phyloP scores from a whole-genome alignment of 2,113 vertebrate species.

The Athene noctua region DNA sequence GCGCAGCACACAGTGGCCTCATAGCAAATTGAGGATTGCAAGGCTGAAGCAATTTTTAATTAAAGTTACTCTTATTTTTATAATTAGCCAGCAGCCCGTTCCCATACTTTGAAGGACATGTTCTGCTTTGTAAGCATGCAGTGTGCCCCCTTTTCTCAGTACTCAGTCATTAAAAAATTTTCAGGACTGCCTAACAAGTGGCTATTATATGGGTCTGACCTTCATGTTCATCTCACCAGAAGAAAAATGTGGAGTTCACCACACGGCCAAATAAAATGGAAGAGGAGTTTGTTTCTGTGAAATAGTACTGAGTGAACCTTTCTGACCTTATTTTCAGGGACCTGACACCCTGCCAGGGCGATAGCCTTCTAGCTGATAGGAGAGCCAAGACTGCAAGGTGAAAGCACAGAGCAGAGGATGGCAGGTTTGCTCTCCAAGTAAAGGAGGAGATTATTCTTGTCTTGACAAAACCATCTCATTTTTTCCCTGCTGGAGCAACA shows the following conservation, averaged over 20 bases:
- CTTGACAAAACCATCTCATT: background rate
- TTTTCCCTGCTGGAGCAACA: background rate
- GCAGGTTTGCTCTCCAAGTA: background rate
- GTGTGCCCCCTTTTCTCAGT: background rate
- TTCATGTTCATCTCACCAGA: background rate
- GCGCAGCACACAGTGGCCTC: background rate
- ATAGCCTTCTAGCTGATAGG: background rate
- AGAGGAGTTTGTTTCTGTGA: background rate
- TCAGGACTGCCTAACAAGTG: background rate
- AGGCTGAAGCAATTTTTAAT: background rate
- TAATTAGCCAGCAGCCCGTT: background rate
- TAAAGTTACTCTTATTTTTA: background rate
- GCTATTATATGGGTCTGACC: background rate
- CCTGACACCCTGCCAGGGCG: rapidly evolving
- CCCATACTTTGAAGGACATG: background rate
- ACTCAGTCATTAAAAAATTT: background rate
- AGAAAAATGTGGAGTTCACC: background rate
- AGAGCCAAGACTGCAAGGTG: background rate
- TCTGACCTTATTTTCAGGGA: background rate
- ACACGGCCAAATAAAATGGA: background rate
- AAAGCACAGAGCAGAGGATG: background rate
- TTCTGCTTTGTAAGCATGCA: background rate
- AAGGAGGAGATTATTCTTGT: background rate
- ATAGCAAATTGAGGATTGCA: background rate
- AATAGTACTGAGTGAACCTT: background rate